A percentile compares a stretch with the other conserved stretches of the same genome.
These are phyloP conservation scores for Parnassius apollo DNA, from an alignment of 2,888 invertebrate genomes.

Conservation along the genomic window DNA sequence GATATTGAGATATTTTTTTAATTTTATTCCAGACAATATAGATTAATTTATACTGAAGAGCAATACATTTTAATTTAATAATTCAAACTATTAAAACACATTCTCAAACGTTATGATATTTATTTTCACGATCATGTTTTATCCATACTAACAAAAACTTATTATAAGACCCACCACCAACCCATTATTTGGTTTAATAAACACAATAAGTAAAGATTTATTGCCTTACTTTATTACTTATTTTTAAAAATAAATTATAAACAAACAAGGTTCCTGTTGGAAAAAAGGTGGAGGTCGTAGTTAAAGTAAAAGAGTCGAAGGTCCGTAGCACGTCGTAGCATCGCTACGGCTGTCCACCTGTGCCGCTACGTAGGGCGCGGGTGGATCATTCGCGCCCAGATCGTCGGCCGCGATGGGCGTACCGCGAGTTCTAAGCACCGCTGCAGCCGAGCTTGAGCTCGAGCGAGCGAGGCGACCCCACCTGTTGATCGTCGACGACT, in stretches of 20 bases:
- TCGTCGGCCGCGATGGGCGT: slow-evolving; percentile 76
- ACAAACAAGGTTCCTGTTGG: slow-evolving; percentile 2
- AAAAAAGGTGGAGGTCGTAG: slow-evolving; percentile 12
- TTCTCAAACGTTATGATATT: too few relatives aligned
- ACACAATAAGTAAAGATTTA: too few relatives aligned
- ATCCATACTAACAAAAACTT: too few relatives aligned
- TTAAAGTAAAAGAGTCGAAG: slow-evolving; percentile 5
- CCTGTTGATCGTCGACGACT: slow-evolving; percentile 78
- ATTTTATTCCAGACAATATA: too few relatives aligned
- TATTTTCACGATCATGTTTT: too few relatives aligned
- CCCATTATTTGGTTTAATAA: too few relatives aligned
- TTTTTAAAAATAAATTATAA: background rate
- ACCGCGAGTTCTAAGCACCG: slow-evolving; percentile 55
- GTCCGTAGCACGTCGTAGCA: slow-evolving; percentile 16
- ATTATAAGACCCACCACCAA: too few relatives aligned
- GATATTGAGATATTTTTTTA: too few relatives aligned
- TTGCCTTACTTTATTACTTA: too few relatives aligned
- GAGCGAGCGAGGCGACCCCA: slow-evolving; percentile 62
- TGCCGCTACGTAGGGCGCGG: slow-evolving; percentile 37
- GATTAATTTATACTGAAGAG: too few relatives aligned
- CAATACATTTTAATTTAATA: too few relatives aligned
- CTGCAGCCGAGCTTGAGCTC: slow-evolving; percentile 61
- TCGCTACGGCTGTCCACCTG: slow-evolving; percentile 20
- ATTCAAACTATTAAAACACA: too few relatives aligned
- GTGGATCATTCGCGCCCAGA: slow-evolving; percentile 69